Base-by-base conservation (phyloP, 2,888 invertebrate genomes). In the Nomada hirtipes region DNA sequence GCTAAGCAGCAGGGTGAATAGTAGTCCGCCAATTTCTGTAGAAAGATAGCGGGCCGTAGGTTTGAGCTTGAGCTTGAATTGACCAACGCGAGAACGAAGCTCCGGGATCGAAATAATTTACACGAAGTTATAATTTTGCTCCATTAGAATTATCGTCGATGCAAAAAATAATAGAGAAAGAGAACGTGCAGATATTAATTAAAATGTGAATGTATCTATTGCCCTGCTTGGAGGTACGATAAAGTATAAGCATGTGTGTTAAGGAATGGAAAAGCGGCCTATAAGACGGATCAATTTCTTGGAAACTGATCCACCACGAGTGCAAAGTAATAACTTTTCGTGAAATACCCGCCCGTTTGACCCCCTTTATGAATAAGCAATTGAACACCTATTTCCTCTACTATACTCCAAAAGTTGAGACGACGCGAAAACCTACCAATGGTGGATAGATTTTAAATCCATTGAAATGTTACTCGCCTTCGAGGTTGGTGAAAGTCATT, bases 391-490 rank as follows among this genome's bases (percentile, higher is more conserved):
- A 79, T 76, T 79, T 64, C 44, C 61, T 29, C 7, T 69, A 11
- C 63, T 52, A 53, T 42, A 36, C 70, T 71, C 64, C 47, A 47
- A 70, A 79, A 79, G 20, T 79, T 69, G 36, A 20, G 26, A 59
- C 20, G 15, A 26, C 20, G 50, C 4, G 47, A 47, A 44, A 79
- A 80, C 68, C 42, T 79, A 72, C 26, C 44, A 68, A 36, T 26
- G 63, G 52, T 44, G 11, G 47, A 69, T 68, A 52, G 73, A 80
- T 79, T 78, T 78, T 78, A 53, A 47, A 70, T 78, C 60, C 79
- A 79, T 79, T 79, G 71, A 79, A 79, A 65, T 18, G 42, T 23
- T 26, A 15, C 65, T 18, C 53, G 42, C n/a, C 44, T 29, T 10
- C 47, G 44, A 13, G 20, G 11, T 23, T 23, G 3, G 26, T 13